These are phyloP conservation scores for Crocodylus rhombifer DNA, from an alignment of 2,797 vertebrate genomes.

Conservation along the genomic window DNA sequence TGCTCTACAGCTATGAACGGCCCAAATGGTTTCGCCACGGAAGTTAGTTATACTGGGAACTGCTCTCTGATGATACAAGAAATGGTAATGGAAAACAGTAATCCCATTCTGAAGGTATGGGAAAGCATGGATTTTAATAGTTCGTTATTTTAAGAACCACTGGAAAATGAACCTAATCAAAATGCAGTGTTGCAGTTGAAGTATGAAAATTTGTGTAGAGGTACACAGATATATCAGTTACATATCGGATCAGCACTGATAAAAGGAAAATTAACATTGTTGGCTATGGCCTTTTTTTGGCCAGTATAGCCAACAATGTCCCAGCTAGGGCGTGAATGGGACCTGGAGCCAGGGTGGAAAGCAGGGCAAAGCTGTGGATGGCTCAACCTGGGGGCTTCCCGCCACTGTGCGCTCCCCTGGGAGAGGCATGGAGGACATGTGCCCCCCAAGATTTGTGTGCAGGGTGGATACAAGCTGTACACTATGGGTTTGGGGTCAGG, in stretches of 20 bases:
- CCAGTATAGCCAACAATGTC: too few relatives aligned
- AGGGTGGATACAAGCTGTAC: too few relatives aligned
- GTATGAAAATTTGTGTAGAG: background rate
- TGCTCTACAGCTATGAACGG: conserved; percentile 69
- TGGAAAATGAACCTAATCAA: background rate
- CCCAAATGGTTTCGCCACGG: conserved; percentile 64
- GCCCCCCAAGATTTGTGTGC: too few relatives aligned
- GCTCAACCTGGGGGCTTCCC: too few relatives aligned
- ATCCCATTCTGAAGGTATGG: conserved; percentile 28
- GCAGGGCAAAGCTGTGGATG: too few relatives aligned
- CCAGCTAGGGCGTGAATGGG: too few relatives aligned
- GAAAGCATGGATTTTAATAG: conserved; percentile 18
- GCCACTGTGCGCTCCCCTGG: too few relatives aligned
- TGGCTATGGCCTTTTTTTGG: too few relatives aligned
- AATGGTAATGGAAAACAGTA: conserved; percentile 48
- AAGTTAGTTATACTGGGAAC: conserved; percentile 65
- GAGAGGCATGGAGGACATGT: too few relatives aligned
- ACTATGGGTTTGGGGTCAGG: too few relatives aligned
- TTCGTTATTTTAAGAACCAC: background rate
- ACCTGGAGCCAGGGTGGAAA: too few relatives aligned
- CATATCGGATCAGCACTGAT: background rate
- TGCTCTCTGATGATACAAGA: conserved; percentile 39
- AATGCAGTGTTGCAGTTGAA: background rate
- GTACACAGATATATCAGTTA: fast-evolving
- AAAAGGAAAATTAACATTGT: background rate